Evolutionary conservation across 2,888 invertebrate genomes (phyloP).

Genomic region (Xestia xanthographa): DNA sequence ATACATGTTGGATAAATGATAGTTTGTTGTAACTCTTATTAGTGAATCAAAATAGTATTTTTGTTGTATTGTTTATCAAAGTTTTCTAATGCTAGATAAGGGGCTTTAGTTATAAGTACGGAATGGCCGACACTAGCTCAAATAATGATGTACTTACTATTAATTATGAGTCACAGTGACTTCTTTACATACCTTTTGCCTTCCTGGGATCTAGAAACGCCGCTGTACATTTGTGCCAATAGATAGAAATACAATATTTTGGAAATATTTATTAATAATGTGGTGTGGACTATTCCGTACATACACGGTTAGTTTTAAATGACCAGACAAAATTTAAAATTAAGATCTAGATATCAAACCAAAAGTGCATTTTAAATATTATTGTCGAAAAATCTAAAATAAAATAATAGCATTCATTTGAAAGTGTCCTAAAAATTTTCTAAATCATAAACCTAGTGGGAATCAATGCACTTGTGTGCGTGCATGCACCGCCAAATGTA

Average conservation of each 20-base stretch:
- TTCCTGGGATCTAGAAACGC: neutral
- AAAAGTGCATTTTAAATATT: no score
- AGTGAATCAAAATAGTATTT: neutral
- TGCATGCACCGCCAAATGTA: no score
- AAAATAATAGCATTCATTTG: no score
- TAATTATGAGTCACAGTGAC: neutral
- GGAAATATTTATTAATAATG: neutral
- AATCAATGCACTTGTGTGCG: no score
- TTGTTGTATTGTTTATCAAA: neutral
- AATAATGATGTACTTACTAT: neutral
- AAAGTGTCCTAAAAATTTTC: no score
- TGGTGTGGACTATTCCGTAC: neutral
- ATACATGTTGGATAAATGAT: neutral
- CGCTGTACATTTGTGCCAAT: neutral
- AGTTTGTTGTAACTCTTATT: neutral
- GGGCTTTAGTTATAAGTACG: constrained; percentile 7
- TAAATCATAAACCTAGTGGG: no score
- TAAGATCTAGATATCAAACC: no score
- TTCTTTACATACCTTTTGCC: neutral
- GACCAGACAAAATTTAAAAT: no score
- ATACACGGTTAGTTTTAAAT: no score
- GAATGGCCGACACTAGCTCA: constrained; percentile 4
- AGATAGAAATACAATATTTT: neutral
- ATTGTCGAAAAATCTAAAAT: no score
- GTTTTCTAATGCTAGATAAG: neutral